These are phyloP conservation scores for Petrocephalus zakoni DNA, from an alignment of 2,113 vertebrate species.

Conservation along the genomic window DNA sequence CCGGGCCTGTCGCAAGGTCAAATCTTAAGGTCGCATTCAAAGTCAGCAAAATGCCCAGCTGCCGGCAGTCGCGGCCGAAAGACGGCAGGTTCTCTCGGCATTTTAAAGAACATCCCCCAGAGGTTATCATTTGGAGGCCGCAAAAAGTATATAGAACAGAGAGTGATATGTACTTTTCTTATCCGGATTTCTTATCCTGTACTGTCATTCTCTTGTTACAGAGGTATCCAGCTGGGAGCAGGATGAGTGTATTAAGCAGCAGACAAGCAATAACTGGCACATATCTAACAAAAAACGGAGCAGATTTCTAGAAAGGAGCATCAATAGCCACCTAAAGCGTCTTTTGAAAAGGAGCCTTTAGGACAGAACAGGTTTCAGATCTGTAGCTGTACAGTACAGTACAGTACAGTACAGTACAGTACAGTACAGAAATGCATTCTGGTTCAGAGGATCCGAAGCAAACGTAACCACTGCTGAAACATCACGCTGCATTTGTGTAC, in stretches of 20 bases:
- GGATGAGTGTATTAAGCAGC: neutral
- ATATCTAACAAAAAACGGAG: neutral
- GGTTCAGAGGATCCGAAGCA: neutral
- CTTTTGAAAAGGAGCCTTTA: neutral
- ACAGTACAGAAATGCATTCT: neutral
- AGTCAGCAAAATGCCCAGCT: neutral
- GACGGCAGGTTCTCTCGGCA: neutral
- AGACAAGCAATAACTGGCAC: neutral
- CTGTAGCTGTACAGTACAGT: no score
- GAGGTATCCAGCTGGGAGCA: neutral
- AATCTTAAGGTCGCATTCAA: constrained; percentile 18
- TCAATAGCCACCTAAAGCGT: neutral
- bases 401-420: no score
- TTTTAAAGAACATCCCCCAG: neutral
- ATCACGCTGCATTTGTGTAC: no score
- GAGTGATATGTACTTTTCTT: neutral
- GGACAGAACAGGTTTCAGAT: neutral
- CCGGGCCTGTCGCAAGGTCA: constrained; percentile 3
- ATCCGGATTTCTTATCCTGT: neutral
- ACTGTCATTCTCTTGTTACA: neutral
- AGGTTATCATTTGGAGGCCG: neutral
- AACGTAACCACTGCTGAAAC: neutral
- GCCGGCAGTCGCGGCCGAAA: neutral
- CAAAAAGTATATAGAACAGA: neutral
- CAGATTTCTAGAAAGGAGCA: neutral